Percentiles rank a stretch among this genome's conserved stretches.
Evolutionary conservation across 2,888 invertebrate species (phyloP).

Genomic region (Dicranocentrus wangi): DNA sequence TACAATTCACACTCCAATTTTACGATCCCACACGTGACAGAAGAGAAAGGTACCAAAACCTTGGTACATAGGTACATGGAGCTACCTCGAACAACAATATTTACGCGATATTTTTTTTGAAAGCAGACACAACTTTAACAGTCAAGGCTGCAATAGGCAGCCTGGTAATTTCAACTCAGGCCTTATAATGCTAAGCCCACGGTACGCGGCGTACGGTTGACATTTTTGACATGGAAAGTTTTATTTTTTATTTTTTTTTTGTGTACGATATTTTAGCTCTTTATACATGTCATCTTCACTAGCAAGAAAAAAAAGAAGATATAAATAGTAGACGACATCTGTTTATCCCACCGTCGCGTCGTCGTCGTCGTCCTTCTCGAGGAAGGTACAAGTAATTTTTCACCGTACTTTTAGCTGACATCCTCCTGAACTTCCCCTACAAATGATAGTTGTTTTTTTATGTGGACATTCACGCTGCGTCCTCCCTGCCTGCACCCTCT

Average conservation of each 20-base stretch:
- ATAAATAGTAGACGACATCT: not conserved
- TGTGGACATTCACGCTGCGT: no score
- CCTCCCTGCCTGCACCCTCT: no score
- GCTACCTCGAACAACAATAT: no score
- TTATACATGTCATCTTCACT: not conserved
- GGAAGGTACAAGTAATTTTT: conserved; percentile 54
- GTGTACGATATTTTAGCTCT: not conserved
- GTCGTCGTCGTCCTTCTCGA: no score
- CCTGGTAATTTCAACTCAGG: no score
- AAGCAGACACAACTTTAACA: no score
- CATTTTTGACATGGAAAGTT: conserved; percentile 26
- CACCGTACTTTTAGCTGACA: conserved; percentile 45
- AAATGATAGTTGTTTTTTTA: conserved; percentile 32
- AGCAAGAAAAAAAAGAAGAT: no score
- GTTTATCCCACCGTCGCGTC: not conserved
- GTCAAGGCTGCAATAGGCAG: no score
- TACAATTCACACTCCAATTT: not conserved
- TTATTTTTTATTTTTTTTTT: not conserved
- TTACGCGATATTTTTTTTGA: no score
- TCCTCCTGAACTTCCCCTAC: conserved; percentile 35
- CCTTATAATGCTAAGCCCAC: no score
- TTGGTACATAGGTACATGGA: no score
- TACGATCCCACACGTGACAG: not conserved
- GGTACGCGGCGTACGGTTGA: not conserved
- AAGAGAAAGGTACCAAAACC: no score